Conservation (phyloP, 2,888 invertebrate species). For the Mythimna impura region DNA sequence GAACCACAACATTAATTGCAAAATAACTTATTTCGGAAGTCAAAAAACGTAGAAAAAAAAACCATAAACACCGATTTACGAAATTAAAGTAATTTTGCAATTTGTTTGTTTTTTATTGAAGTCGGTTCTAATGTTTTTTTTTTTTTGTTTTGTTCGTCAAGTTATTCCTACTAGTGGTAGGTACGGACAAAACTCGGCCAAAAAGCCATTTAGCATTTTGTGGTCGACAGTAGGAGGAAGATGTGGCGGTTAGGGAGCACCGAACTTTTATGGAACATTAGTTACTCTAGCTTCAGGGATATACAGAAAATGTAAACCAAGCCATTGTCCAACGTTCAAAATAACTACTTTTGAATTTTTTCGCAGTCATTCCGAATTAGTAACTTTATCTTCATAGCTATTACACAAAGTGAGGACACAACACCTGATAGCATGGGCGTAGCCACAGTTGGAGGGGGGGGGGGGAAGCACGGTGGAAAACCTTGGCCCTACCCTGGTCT, state of each 20-base stretch:
- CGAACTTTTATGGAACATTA: not conserved
- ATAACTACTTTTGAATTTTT: not conserved
- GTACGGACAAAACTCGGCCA: not conserved
- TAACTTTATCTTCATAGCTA: slow-evolving; percentile 25
- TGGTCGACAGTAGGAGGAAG: not conserved
- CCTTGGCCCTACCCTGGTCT: slow-evolving; percentile 31
- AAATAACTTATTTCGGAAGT: no score
- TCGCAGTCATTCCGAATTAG: slow-evolving; percentile 45
- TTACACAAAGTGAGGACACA: slow-evolving; percentile 27
- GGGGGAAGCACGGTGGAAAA: not conserved
- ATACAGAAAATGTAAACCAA: slow-evolving; percentile 12
- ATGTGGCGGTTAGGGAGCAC: not conserved
- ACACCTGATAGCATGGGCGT: slow-evolving; percentile 49
- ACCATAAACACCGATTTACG: no score
- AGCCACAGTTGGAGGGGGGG: not conserved
- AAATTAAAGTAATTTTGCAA: no score
- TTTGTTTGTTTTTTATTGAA: no score
- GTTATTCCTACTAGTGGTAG: not conserved
- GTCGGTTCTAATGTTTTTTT: no score
- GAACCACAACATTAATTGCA: no score
- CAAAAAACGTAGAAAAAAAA: no score
- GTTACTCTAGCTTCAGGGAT: slow-evolving; percentile 8
- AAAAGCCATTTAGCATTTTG: not conserved
- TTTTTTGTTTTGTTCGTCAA: not conserved
- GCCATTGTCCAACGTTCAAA: slow-evolving; percentile 11